phyloP scores from a whole-genome alignment of 2,113 vertebrate species.

The Pterocles gutturalis region DNA sequence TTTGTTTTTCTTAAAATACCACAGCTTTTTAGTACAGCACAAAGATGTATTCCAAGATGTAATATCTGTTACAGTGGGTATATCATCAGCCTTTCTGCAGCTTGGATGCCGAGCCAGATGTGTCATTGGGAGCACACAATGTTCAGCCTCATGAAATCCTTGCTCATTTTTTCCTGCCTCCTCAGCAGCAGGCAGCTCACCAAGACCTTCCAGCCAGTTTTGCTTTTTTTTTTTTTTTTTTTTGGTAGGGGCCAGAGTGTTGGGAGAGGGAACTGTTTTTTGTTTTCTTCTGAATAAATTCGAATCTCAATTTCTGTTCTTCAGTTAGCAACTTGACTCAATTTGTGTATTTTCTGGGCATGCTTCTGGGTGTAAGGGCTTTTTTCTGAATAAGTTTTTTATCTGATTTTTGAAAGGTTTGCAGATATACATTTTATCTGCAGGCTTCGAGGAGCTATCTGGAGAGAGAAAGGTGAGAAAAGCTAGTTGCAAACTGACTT shows the following conservation, averaged over 20 bases:
- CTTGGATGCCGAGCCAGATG: background rate
- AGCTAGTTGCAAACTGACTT: background rate
- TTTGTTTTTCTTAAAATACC: background rate
- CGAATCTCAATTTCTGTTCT: background rate
- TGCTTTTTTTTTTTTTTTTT: background rate
- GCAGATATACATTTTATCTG: background rate
- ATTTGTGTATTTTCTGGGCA: background rate
- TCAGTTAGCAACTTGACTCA: background rate
- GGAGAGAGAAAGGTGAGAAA: background rate
- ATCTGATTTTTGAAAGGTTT: background rate
- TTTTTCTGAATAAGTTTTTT: background rate
- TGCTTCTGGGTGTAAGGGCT: background rate
- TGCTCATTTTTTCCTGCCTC: background rate
- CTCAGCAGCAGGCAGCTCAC: conserved; percentile 11
- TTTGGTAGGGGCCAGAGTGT: background rate
- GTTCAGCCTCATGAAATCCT: background rate
- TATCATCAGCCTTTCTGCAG: conserved; percentile 19
- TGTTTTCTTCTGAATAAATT: background rate
- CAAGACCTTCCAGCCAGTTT: background rate
- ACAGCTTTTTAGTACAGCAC: background rate
- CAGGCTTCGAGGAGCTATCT: background rate
- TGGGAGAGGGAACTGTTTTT: background rate
- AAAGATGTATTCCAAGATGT: background rate
- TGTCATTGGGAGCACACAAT: background rate
- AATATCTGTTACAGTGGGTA: background rate